A percentile compares a stretch with the other conserved stretches of the same genome.
Conservation (phyloP, 2,888 invertebrate species). For the Scaptomyza polygonia region DNA sequence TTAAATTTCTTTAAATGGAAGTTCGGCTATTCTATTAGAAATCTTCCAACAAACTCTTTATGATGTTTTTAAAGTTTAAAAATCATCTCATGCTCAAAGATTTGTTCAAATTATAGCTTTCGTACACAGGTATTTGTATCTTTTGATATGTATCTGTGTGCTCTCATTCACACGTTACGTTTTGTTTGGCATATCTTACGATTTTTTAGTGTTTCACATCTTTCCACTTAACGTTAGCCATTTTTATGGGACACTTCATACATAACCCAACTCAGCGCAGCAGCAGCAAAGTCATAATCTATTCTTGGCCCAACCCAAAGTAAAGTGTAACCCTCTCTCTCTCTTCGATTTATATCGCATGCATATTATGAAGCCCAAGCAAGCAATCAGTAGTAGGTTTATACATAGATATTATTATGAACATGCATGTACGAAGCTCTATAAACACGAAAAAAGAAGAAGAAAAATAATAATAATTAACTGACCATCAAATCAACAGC, state of each 20-base stretch:
- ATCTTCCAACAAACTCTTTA: not conserved
- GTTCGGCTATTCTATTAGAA: too few relatives aligned
- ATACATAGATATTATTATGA: not conserved
- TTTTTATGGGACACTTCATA: conserved; percentile 65
- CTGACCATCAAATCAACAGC: conserved; percentile 85
- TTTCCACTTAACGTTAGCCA: conserved; percentile 16
- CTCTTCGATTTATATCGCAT: conserved; percentile 58
- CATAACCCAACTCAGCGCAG: conserved; percentile 43
- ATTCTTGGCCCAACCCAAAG: conserved; percentile 34
- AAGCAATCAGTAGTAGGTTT: not conserved
- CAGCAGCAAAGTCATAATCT: conserved; percentile 48
- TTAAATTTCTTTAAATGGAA: too few relatives aligned
- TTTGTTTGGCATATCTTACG: conserved; percentile 21
- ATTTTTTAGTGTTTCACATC: conserved; percentile 33
- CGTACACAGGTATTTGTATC: not conserved
- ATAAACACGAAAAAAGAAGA: conserved; percentile 68
- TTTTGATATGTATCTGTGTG: not conserved
- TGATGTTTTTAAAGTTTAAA: not conserved
- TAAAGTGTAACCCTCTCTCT: conserved; percentile 22
- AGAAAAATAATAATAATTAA: conserved; percentile 78
- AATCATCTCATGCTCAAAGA: too few relatives aligned
- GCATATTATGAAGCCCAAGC: conserved; percentile 46
- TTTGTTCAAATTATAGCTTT: not conserved
- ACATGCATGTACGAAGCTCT: conserved; percentile 43
- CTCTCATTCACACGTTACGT: conserved; percentile 43